Conservation (phyloP, 2,113 vertebrate genomes). For the Capreolus pygargus region DNA sequence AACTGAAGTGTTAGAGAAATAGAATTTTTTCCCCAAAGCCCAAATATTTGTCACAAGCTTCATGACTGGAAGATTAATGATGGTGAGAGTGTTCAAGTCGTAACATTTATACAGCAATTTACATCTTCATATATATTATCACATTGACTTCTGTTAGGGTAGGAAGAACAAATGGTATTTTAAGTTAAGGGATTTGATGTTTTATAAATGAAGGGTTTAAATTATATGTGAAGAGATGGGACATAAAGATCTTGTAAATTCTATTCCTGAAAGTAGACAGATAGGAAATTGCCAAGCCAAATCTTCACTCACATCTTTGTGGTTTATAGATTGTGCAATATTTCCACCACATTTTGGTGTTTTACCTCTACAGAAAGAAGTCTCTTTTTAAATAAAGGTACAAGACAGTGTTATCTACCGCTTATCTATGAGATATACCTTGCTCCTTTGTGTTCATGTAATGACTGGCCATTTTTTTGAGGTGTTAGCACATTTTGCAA, state of each 20-base stretch:
- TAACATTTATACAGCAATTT: neutral
- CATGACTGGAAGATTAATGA: neutral
- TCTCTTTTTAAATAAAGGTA: neutral
- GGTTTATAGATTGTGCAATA: neutral
- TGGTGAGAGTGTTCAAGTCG: neutral
- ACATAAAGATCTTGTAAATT: neutral
- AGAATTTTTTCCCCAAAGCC: neutral
- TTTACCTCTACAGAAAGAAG: neutral
- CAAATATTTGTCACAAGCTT: neutral
- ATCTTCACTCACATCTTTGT: neutral
- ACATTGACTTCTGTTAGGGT: neutral
- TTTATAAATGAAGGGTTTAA: slow-evolving; percentile 11
- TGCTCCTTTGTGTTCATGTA: neutral
- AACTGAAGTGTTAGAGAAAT: neutral
- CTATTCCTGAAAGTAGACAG: neutral
- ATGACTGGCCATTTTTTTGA: neutral
- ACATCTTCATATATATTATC: neutral
- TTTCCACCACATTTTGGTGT: neutral
- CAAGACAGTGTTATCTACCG: neutral
- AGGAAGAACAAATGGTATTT: neutral
- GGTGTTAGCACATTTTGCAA: neutral
- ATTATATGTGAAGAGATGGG: neutral
- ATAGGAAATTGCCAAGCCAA: neutral
- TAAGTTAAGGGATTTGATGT: neutral
- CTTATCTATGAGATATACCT: neutral